Base-by-base conservation (phyloP, 2,113 vertebrate genomes). In the Indri indri region DNA sequence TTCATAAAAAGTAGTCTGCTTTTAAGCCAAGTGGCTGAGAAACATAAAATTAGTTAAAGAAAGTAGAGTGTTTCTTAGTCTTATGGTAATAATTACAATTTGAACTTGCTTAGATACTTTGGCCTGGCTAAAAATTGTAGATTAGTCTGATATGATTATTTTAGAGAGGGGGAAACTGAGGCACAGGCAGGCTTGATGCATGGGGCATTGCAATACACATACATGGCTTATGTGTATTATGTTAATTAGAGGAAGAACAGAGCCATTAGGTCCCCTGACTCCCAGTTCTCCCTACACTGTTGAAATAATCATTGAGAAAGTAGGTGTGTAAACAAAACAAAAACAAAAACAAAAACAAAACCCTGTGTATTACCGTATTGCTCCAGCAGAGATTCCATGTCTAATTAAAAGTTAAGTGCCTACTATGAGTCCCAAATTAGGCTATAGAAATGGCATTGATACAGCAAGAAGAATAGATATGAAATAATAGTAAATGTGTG, bases 21-120 rank as follows among this genome's bases (percentile, higher is more conserved):
- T 95, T 93, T 91, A 79, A 95, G 63, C 89, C 22, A 74, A 2
- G 8, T 95, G 77, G 37, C 65, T 90, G 77, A 92, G 80, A 96
- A 88, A 74, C 47, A 80, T 27, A 89, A 9, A 63, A 17, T 90
- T 77, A 83, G 52, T n/a, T 85, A 6, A 79, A 61, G 54, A 84
- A 42, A 74, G n/a, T 71, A 63, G 59, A 88, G 2, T 92, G 45
- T 95, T 90, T 97, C 37, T 66, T 73, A 11, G 8, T 88, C 23
- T 91, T 34, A 70, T 50, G 30, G 52, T 93, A 74, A 65, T 74
- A 27, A 50, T 34, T 96, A 50, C 32, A 68, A 2, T 89, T 66
- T 88, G 42, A 52, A 88, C 32, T 88, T 96, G 30, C 17, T 32
- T 61, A 66, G 45, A 77, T 88, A 45, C 52, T 52, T 88, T 79